Conservation (phyloP, 2,113 vertebrate species). For the Oreochromis aureus region DNA sequence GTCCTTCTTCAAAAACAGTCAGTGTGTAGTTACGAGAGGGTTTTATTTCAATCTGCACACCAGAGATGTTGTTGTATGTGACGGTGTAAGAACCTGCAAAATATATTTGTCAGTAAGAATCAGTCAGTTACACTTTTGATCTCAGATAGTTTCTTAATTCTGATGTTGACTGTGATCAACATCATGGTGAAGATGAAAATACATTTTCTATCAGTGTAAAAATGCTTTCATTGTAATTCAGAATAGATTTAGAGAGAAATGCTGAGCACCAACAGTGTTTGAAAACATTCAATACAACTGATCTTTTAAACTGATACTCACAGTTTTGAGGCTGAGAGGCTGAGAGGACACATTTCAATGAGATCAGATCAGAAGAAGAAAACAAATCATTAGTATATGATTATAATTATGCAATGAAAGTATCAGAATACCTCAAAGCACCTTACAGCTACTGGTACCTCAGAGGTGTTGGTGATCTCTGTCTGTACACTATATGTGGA, state of each 20-base stretch:
- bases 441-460: neutral
- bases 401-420: neutral
- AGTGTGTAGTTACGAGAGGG: rapidly evolving
- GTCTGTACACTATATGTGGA: too few relatives aligned
- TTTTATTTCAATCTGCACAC: neutral
- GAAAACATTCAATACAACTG: neutral
- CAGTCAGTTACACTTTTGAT: neutral
- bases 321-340: neutral
- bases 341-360: neutral
- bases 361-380: neutral
- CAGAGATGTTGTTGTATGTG: rapidly evolving
- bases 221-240: neutral
- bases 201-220: neutral
- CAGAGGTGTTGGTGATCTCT: neutral
- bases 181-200: neutral
- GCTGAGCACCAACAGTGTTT: neutral
- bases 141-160: rapidly evolving
- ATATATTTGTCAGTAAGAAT: neutral
- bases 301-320: conserved; percentile 30
- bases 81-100: conserved; percentile 35
- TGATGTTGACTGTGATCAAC: neutral
- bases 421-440: neutral
- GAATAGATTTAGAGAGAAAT: neutral
- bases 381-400: neutral
- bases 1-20: rapidly evolving